These are phyloP conservation scores for Pangasius mekongensis DNA, from an alignment of 2,797 vertebrate genomes.

Conservation along the genomic window DNA sequence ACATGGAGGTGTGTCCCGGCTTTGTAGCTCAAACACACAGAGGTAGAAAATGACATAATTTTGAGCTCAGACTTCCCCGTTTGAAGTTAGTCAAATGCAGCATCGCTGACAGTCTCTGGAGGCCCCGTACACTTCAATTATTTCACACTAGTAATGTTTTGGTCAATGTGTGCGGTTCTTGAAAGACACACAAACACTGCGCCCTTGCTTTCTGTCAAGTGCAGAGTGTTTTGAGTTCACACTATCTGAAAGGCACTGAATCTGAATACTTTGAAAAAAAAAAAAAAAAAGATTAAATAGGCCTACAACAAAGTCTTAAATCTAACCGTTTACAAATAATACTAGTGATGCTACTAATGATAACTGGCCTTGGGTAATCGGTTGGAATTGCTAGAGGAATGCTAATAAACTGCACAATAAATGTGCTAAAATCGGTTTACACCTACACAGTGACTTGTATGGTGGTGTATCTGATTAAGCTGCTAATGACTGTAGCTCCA, in stretches of 20 bases:
- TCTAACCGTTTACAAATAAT: background rate
- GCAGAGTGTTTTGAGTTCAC: background rate
- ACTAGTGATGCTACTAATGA: background rate
- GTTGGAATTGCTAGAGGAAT: background rate
- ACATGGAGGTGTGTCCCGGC: too few relatives aligned
- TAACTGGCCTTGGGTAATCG: background rate
- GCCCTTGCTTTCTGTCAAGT: background rate
- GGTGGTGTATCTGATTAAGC: background rate
- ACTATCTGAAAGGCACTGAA: background rate
- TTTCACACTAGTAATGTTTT: background rate
- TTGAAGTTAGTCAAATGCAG: background rate
- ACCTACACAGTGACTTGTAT: background rate
- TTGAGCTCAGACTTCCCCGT: background rate
- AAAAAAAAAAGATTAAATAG: background rate
- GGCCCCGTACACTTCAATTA: too few relatives aligned
- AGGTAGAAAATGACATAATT: background rate
- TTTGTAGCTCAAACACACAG: background rate
- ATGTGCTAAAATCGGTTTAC: background rate
- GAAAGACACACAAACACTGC: background rate
- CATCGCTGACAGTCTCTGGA: background rate
- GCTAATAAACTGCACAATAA: too few relatives aligned
- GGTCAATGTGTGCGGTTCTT: background rate
- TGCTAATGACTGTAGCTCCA: background rate
- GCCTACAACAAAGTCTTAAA: background rate
- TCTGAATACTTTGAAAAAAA: too few relatives aligned